Percentiles rank a stretch among this genome's conserved stretches.
phyloP scores from a whole-genome alignment of 35 echinoderm and acorn worm genomes.

The Heliocidaris erythrogramma region DNA sequence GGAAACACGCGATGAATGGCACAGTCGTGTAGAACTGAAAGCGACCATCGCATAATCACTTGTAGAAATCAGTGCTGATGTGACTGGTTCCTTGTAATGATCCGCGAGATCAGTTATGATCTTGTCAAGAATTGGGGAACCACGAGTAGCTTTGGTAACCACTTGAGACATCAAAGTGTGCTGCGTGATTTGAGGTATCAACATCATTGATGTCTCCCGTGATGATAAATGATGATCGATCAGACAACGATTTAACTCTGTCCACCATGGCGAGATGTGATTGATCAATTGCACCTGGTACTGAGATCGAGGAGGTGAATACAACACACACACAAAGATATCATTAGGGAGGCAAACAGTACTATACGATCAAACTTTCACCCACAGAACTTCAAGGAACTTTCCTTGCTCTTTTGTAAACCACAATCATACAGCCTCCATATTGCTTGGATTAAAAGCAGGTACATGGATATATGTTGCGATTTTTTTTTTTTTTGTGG shows the following conservation, averaged over 20 bases:
- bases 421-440: no score
- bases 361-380: no score
- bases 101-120: not conserved
- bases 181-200: slow-evolving; percentile 17
- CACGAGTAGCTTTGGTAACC: slow-evolving; percentile 10
- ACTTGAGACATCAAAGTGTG: slow-evolving; percentile 27
- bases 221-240: not conserved
- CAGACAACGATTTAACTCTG: not conserved
- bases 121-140: not conserved
- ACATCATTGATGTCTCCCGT: not conserved
- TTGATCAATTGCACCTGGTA: not conserved
- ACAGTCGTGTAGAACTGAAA: not conserved
- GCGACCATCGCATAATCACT: slow-evolving; percentile 5
- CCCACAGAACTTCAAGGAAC: no score
- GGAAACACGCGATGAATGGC: not conserved
- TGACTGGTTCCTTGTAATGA: not conserved
- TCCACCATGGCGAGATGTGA: slow-evolving; percentile 6
- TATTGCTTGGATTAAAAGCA: no score
- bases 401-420: no score
- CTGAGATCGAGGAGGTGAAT: not conserved
- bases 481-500: no score
- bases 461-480: no score
- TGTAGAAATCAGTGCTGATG: not conserved
- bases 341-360: not conserved
- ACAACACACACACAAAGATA: slow-evolving; percentile 5